Evolutionary conservation across 2,888 invertebrate genomes (phyloP).

Genomic region (Drosophila rubida): DNA sequence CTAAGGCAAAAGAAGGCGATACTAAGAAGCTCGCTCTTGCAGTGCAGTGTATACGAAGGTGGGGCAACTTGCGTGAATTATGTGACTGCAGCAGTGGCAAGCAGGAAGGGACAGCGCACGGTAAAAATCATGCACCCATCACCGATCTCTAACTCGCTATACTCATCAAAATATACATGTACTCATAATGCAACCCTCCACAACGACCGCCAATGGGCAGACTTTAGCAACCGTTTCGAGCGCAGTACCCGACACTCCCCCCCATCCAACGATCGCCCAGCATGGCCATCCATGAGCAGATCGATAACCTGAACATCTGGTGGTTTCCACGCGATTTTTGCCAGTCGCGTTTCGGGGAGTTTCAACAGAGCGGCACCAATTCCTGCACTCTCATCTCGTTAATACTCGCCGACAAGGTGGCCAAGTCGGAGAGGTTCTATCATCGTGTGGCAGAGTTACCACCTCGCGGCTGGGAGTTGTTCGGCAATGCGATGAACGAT

Average conservation of each 20-base stretch:
- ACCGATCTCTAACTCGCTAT: not conserved
- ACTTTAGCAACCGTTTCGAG: constrained; percentile 44
- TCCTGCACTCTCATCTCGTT: constrained; percentile 88
- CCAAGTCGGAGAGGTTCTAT: constrained; percentile 67
- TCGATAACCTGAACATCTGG: constrained; percentile 83
- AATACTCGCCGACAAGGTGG: constrained; percentile 86
- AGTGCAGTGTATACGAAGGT: constrained; percentile 41
- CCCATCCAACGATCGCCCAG: constrained; percentile 1
- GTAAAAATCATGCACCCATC: constrained; percentile 27
- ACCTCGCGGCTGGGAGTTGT: constrained; percentile 85
- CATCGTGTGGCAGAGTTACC: constrained; percentile 68
- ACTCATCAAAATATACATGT: not conserved
- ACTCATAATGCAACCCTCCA: not conserved
- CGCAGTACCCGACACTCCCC: constrained; percentile 13
- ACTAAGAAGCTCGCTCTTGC: constrained; percentile 43
- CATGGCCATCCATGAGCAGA: constrained; percentile 80
- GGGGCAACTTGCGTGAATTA: constrained; percentile 56
- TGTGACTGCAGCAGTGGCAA: constrained; percentile 56
- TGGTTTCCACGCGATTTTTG: constrained; percentile 88
- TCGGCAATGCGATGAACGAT: constrained; percentile 87
- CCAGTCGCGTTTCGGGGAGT: constrained; percentile 87
- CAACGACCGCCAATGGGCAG: constrained; percentile 1
- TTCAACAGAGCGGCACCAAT: constrained; percentile 86
- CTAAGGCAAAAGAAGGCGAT: constrained; percentile 33
- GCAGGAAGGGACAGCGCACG: constrained; percentile 55